phyloP scores from a whole-genome alignment of 2,113 vertebrate species.

The Garra rufa region DNA sequence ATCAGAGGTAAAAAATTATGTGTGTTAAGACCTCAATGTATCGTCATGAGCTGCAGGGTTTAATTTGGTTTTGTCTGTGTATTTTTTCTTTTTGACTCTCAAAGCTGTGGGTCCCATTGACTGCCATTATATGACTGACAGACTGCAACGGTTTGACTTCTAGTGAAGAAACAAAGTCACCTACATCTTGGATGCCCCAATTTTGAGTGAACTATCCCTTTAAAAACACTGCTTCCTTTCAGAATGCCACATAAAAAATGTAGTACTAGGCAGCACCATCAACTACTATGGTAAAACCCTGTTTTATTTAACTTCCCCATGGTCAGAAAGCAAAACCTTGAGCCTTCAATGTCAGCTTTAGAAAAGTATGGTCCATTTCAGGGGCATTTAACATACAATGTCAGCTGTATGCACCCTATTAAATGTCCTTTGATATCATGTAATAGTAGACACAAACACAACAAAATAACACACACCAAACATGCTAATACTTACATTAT shows the following conservation, averaged over 20 bases:
- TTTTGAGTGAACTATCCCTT: no score
- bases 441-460: not conserved
- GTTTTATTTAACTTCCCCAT: not conserved
- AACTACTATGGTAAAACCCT: not conserved
- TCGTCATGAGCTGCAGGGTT: no score
- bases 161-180: no score
- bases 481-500: constrained; percentile 27
- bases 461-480: not conserved
- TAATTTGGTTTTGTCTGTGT: no score
- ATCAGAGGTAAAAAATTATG: no score
- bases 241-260: not conserved
- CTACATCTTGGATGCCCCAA: no score
- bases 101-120: no score
- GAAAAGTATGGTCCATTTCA: constrained; percentile 16
- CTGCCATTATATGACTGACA: no score
- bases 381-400: not conserved
- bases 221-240: no score
- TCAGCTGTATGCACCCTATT: not conserved
- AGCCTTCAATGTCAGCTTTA: constrained; percentile 23
- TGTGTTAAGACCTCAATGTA: no score
- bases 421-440: not conserved
- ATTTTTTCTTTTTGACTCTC: no score
- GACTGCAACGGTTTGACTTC: no score
- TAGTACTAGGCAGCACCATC: not conserved
- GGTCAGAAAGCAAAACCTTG: constrained; percentile 18